phyloP scores from a whole-genome alignment of 2,113 vertebrate genomes.

The Ornithorhynchus anatinus region DNA sequence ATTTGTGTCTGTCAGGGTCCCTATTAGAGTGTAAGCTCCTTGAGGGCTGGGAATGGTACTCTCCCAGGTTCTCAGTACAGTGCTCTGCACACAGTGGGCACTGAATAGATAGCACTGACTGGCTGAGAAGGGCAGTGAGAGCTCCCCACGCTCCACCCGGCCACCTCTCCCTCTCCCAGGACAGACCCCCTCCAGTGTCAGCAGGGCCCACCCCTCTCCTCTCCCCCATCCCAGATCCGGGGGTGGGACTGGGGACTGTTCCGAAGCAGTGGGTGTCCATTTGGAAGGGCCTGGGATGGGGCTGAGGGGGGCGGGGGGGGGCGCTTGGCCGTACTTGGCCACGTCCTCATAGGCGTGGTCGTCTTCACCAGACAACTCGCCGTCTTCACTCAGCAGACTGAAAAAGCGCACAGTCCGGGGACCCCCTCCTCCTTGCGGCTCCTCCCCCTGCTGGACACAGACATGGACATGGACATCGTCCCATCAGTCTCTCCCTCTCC shows the following conservation, averaged over 20 bases:
- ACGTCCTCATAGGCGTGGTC: conserved; percentile 15
- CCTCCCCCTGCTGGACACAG: conserved; percentile 24
- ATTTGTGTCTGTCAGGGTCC: no score
- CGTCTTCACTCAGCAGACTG: conserved; percentile 66
- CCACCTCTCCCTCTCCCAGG: no score
- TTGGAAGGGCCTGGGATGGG: not conserved
- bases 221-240: no score
- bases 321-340: conserved; percentile 56
- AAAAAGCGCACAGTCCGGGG: conserved; percentile 20
- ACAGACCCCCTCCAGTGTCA: no score
- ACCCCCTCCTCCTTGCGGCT: not conserved
- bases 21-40: no score
- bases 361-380: conserved; percentile 54
- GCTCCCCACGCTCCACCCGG: no score
- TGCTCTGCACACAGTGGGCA: no score
- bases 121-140: no score
- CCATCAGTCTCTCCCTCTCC: conserved; percentile 5
- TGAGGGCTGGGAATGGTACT: no score
- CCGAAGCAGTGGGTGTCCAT: not conserved
- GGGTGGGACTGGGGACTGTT: not conserved
- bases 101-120: no score
- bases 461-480: not conserved
- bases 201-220: no score
- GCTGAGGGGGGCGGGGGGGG: not conserved
- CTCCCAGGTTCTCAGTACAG: no score